Percentiles rank a stretch among this genome's conserved stretches.
Conservation (phyloP, 2,888 invertebrate genomes). For the Anthophora plumipes region DNA sequence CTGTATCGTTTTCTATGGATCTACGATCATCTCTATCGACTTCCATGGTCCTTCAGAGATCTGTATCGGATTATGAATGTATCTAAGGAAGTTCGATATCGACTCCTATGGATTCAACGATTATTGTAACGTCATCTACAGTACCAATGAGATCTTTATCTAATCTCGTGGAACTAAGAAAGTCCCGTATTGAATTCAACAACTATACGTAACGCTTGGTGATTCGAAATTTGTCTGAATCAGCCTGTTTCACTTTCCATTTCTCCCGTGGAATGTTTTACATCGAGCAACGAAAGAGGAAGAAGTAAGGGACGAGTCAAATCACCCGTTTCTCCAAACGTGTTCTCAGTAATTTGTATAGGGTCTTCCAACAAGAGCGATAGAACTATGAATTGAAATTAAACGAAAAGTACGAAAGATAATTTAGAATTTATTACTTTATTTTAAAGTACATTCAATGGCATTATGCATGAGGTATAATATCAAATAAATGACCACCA, state of each 20-base stretch:
- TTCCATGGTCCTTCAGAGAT: background rate
- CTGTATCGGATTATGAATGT: background rate
- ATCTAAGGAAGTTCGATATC: background rate
- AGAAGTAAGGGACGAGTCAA: conserved; percentile 17
- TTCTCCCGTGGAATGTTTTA: conserved; percentile 42
- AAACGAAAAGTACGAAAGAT: too few species aligned
- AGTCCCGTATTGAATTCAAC: background rate
- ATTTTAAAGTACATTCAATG: too few species aligned
- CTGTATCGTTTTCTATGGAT: background rate
- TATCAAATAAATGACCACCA: too few species aligned
- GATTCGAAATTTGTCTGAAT: background rate
- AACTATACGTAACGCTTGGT: background rate
- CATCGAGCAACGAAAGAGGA: conserved; percentile 33
- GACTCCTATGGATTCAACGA: background rate
- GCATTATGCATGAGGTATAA: too few species aligned
- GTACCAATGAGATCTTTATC: background rate
- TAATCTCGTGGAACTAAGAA: background rate
- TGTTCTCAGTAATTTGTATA: too few species aligned
- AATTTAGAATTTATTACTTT: too few species aligned
- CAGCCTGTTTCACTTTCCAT: background rate
- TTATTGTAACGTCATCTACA: background rate
- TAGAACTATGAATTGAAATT: too few species aligned
- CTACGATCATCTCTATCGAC: background rate
- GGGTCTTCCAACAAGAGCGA: too few species aligned
- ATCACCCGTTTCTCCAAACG: too few species aligned